These are phyloP conservation scores for Lepidurus couesii DNA, from an alignment of 1,140 invertebrate genomes.

Conservation along the genomic window DNA sequence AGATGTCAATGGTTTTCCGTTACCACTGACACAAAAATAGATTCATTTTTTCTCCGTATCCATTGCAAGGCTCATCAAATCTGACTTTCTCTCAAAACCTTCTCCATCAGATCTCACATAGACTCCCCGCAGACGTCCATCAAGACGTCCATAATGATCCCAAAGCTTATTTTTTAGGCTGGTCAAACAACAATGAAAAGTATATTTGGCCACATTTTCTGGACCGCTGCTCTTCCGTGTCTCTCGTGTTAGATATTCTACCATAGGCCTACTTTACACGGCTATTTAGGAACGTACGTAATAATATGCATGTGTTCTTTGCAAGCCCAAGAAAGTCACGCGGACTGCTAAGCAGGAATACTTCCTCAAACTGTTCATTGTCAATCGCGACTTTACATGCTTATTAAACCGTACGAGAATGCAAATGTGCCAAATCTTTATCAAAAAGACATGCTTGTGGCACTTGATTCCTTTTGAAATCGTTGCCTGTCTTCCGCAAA, in stretches of 20 bases:
- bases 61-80: not conserved
- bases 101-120: not conserved
- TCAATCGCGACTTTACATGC: not conserved
- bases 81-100: not conserved
- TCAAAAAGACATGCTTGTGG: not conserved
- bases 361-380: not conserved
- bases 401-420: not conserved
- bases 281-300: not conserved
- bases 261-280: not conserved
- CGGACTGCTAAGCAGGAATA: not conserved
- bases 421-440: not conserved
- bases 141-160: not conserved
- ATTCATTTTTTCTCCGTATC: not conserved
- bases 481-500: not conserved
- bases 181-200: not conserved
- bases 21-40: not conserved
- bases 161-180: not conserved
- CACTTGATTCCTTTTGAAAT: not conserved
- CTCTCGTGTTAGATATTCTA: not conserved
- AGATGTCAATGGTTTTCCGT: not conserved
- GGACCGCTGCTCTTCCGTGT: not conserved
- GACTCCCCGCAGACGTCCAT: not conserved
- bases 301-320: not conserved
- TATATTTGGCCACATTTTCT: not conserved
- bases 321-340: not conserved